phyloP scores from a whole-genome alignment of 2,113 vertebrate species.

The Thryonomys swinderianus region DNA sequence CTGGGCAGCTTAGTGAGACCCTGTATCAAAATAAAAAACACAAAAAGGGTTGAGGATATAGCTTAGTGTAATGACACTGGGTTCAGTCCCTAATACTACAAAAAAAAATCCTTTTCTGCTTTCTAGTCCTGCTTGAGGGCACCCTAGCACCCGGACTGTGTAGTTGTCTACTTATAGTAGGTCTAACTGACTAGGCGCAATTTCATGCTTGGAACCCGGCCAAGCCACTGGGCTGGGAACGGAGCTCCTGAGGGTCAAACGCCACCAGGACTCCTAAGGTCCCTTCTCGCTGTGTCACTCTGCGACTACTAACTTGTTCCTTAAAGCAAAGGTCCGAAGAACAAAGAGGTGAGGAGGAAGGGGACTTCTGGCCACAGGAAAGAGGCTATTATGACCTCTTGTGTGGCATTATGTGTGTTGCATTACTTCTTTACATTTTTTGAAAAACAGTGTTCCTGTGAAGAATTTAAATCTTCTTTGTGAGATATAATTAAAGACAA shows the following conservation, averaged over 20 bases:
- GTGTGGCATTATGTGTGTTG: background rate
- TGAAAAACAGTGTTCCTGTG: background rate
- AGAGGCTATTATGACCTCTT: background rate
- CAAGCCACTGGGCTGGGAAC: background rate
- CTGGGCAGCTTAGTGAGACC: background rate
- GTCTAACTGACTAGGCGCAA: background rate
- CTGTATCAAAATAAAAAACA: background rate
- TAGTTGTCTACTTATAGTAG: background rate
- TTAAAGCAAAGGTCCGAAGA: background rate
- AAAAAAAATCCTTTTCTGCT: background rate
- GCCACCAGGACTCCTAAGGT: background rate
- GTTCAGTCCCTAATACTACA: background rate
- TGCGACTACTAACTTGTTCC: background rate
- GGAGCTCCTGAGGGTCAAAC: background rate
- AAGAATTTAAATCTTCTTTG: conserved; percentile 52
- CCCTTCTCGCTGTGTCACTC: background rate
- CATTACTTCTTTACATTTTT: conserved; percentile 8
- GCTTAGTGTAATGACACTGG: background rate
- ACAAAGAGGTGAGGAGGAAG: background rate
- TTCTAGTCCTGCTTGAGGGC: background rate
- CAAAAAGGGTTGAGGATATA: background rate
- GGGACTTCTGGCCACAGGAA: background rate
- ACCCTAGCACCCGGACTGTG: background rate
- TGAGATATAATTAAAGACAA: background rate
- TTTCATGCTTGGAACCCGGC: background rate